Base-by-base conservation (phyloP, 1,140 invertebrate genomes). In the Drosophila serrata region DNA sequence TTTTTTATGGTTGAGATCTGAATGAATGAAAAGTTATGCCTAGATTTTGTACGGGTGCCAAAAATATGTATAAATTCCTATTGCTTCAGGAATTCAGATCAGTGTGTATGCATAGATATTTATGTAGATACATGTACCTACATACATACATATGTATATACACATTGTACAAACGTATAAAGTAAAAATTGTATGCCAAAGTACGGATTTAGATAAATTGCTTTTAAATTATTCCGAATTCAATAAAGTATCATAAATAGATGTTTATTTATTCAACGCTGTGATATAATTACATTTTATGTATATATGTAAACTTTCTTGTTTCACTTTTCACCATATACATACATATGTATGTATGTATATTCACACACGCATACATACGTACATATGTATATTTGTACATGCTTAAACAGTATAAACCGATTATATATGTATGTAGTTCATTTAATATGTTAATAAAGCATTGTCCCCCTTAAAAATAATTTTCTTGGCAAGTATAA, bases 21-120 rank as follows among this genome's bases (percentile, higher is more conserved):
- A 19, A 51, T 33, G 33, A 8, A 19, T 33, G 17, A 51, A 19
- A 51, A 51, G 11, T 13, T 33, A 33, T 51, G 31, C 35, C 7
- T 53, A 53, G 35, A 22, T 53, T 53, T 53, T 15, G 17, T 35
- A 22, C 4, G 19, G 4, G 49, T 19, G 31, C 49, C 22, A 53
- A 53, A 22, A 53, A 53, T 53, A 53, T 35, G 19, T 22, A 35
- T 22, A 22, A 35, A 33, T 33, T 51, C 17, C n/a, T n/a, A n/a
- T n/a, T n/a, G n/a, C n/a, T n/a, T n/a, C n/a, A 35, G 19, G 17
- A 35, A 53, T 15, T 53, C 49, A 53, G 49, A 53, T 35, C 49
- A 53, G 49, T 13, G 31, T 53, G 31, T 53, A 22, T 53, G 7
- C 11, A 51, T 51, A 8, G 3, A 17, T 51, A 33, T 8, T 3